Conservation (phyloP, 2,797 vertebrate genomes). For the Taeniopygia guttata region DNA sequence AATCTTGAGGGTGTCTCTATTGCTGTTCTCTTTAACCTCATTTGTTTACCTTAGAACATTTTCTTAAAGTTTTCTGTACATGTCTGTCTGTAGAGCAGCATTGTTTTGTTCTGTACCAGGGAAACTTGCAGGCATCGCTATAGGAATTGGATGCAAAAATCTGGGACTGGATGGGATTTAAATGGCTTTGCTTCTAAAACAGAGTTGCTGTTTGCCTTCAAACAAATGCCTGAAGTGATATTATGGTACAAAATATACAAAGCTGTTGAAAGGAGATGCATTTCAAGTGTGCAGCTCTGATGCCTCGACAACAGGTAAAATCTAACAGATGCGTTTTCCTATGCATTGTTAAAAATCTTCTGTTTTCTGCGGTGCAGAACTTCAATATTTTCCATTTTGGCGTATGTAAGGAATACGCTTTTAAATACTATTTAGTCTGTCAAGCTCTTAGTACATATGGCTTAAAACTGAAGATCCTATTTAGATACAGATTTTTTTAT, state of each 20-base stretch:
- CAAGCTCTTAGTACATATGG: conserved; percentile 52
- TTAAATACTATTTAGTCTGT: conserved; percentile 45
- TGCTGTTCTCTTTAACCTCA: conserved; percentile 48
- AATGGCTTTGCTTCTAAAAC: conserved; percentile 48
- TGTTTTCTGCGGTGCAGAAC: conserved; percentile 19
- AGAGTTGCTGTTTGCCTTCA: conserved; percentile 44
- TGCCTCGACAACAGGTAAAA: conserved; percentile 54
- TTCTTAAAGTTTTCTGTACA: neutral
- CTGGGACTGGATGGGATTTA: conserved; percentile 10
- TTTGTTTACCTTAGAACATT: conserved; percentile 35
- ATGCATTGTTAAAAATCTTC: conserved; percentile 1
- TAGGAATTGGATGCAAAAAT: conserved; percentile 42
- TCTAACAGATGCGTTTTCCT: neutral
- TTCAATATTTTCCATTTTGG: conserved; percentile 36
- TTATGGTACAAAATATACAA: neutral
- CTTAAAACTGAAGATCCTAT: conserved; percentile 59
- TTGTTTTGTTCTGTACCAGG: neutral
- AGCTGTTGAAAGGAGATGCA: conserved; percentile 23
- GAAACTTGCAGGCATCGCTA: neutral
- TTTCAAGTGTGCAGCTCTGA: neutral
- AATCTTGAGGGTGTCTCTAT: conserved; percentile 46
- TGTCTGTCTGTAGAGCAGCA: conserved; percentile 3
- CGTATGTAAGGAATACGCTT: conserved; percentile 43
- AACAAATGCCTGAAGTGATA: conserved; percentile 37
- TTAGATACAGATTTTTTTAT: conserved; percentile 63